phyloP scores from a whole-genome alignment of 2,888 invertebrate genomes.

The Luperina nickerlii region DNA sequence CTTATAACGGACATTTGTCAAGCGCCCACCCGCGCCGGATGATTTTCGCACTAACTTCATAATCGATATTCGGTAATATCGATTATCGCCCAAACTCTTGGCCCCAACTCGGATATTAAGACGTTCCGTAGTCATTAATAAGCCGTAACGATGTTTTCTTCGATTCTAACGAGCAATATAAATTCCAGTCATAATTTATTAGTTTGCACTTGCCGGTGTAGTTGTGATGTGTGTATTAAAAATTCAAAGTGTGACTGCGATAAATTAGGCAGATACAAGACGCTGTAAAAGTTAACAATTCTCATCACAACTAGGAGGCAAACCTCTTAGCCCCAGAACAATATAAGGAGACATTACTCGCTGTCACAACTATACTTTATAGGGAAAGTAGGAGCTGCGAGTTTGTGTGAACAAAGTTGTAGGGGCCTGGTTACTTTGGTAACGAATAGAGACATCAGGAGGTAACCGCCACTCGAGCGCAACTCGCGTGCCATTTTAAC shows the following conservation, averaged over 20 bases:
- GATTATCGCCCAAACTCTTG: slow-evolving; percentile 81
- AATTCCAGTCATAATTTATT: slow-evolving; percentile 68
- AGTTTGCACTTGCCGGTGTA: slow-evolving; percentile 63
- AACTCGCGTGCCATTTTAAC: slow-evolving; percentile 84
- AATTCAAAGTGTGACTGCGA: slow-evolving; percentile 75
- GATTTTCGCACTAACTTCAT: slow-evolving; percentile 88
- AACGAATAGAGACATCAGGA: slow-evolving; percentile 89
- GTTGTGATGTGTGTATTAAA: slow-evolving; percentile 70
- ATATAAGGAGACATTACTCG: slow-evolving; percentile 90
- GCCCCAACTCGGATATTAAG: slow-evolving; percentile 78
- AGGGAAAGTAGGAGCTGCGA: slow-evolving; percentile 86
- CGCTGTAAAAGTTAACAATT: slow-evolving; percentile 87
- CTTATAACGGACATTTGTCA: slow-evolving; percentile 90
- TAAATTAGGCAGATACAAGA: slow-evolving; percentile 81
- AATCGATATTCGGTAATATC: slow-evolving; percentile 87
- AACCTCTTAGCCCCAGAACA: slow-evolving; percentile 90
- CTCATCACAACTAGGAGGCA: slow-evolving; percentile 86
- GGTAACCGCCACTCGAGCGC: slow-evolving; percentile 84
- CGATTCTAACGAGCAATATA: slow-evolving; percentile 69
- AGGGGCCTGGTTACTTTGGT: slow-evolving; percentile 84
- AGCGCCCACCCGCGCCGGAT: slow-evolving; percentile 84
- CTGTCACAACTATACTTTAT: slow-evolving; percentile 89
- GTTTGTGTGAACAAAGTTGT: slow-evolving; percentile 87
- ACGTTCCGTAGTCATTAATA: slow-evolving; percentile 81
- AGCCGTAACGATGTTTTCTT: slow-evolving; percentile 79